Percentiles rank a stretch among this genome's conserved stretches.
Evolutionary conservation across 2,888 invertebrate genomes (phyloP).

Genomic region (Macroteleia sp.): DNA sequence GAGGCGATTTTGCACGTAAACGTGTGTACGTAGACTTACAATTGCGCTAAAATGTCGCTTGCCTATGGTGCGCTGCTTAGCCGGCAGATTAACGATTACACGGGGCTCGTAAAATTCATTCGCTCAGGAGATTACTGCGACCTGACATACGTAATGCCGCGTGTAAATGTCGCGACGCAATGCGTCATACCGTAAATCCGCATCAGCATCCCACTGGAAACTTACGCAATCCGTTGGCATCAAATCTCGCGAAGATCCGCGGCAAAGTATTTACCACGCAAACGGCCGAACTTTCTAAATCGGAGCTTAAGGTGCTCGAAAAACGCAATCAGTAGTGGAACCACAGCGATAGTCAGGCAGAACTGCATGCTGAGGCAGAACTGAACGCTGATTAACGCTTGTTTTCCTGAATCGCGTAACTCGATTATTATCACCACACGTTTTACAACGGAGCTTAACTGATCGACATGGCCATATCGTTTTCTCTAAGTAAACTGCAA

Average conservation of each 20-base stretch:
- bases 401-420: too few species aligned
- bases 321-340: constrained; percentile 19
- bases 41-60: constrained; percentile 48
- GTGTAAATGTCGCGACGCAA: constrained; percentile 59
- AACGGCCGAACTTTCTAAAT: constrained; percentile 23
- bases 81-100: constrained; percentile 71
- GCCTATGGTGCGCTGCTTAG: too few species aligned
- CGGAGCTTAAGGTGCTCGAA: constrained; percentile 14
- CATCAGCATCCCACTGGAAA: constrained; percentile 38
- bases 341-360: constrained; percentile 8
- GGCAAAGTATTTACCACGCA: constrained; percentile 11
- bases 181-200: constrained; percentile 63
- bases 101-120: constrained; percentile 70
- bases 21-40: too few species aligned
- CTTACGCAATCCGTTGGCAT: too few species aligned
- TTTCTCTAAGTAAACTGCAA: constrained; percentile 6
- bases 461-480: constrained; percentile 17
- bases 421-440: too few species aligned
- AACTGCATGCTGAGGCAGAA: too few species aligned
- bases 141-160: constrained; percentile 62
- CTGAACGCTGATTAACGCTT: too few species aligned
- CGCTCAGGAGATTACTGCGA: constrained; percentile 67
- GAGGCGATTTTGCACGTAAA: too few species aligned
- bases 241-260: constrained; percentile 14
- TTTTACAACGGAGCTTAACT: too few species aligned